These are phyloP conservation scores for Drosophila grimshawi DNA, from an alignment of 1,140 invertebrate species.

Conservation along the genomic window DNA sequence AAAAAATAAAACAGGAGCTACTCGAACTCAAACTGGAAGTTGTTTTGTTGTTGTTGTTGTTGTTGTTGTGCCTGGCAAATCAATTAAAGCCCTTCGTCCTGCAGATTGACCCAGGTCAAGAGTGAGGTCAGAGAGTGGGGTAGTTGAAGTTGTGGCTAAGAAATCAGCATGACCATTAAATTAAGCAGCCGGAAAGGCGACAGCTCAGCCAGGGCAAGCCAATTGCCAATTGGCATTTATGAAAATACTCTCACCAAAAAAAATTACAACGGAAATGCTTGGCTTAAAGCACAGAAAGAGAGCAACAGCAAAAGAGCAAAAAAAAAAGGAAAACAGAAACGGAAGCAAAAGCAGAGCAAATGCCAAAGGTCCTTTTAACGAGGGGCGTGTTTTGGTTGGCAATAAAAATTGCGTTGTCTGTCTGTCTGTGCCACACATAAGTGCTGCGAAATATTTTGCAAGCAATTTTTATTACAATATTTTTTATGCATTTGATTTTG, in stretches of 20 bases:
- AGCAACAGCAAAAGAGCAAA: conserved; percentile 20
- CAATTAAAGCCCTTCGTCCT: conserved; percentile 59
- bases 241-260: conserved; percentile 6
- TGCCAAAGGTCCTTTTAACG: conserved; percentile 10
- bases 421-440: conserved; percentile 11
- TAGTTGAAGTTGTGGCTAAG: conserved; percentile 2
- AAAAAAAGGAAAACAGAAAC: conserved; percentile 3
- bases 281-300: conserved; percentile 12
- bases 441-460: conserved; percentile 39
- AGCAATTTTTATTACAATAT: conserved; percentile 53
- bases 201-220: conserved; percentile 25
- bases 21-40: conserved; percentile 28
- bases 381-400: conserved; percentile 19
- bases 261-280: conserved; percentile 57
- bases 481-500: conserved; percentile 49
- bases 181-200: conserved; percentile 72
- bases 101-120: conserved; percentile 62
- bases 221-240: conserved; percentile 32
- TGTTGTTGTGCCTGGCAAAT: conserved; percentile 58
- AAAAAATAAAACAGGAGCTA: conserved; percentile 30
- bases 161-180: conserved; percentile 70
- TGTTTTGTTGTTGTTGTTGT: conserved; percentile 37
- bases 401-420: conserved; percentile 54
- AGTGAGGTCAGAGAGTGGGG: neutral
- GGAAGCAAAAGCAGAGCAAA: conserved; percentile 16